Evolutionary conservation across 2,797 vertebrate species (phyloP).

Genomic region (Meriones psammophilus): DNA sequence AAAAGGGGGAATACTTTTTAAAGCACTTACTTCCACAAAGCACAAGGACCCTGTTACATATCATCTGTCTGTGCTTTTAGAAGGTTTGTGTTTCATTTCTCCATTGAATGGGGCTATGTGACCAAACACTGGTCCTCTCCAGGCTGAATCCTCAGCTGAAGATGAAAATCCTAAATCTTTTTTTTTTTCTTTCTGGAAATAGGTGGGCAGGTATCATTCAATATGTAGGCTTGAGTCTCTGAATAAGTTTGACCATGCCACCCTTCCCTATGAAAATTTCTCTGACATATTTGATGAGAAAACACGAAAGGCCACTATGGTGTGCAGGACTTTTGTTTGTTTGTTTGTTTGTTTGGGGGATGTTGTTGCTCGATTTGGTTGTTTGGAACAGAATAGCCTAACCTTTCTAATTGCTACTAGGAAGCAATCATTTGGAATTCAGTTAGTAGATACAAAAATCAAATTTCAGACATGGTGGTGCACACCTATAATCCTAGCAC

Average conservation of each 20-base stretch:
- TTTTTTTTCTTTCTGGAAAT: not conserved
- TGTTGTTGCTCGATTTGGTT: not conserved
- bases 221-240: not conserved
- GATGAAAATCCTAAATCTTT: not conserved
- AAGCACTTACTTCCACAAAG: slow-evolving; percentile 12
- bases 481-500: no score
- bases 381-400: not conserved
- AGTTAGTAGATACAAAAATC: not conserved
- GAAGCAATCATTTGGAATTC: not conserved
- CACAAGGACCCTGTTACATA: not conserved
- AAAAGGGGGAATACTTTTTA: not conserved
- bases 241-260: not conserved
- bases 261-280: not conserved
- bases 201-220: not conserved
- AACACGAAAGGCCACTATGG: not conserved
- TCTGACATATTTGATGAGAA: not conserved
- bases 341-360: not conserved
- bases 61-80: not conserved
- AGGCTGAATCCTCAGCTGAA: not conserved
- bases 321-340: not conserved
- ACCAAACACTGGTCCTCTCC: not conserved
- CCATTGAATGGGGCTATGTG: not conserved
- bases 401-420: not conserved
- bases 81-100: not conserved
- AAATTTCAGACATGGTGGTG: not conserved